Percentiles rank a stretch among this genome's conserved stretches.
Evolutionary conservation across 2,113 vertebrate species (phyloP).

Genomic region (Anolis sagrei): DNA sequence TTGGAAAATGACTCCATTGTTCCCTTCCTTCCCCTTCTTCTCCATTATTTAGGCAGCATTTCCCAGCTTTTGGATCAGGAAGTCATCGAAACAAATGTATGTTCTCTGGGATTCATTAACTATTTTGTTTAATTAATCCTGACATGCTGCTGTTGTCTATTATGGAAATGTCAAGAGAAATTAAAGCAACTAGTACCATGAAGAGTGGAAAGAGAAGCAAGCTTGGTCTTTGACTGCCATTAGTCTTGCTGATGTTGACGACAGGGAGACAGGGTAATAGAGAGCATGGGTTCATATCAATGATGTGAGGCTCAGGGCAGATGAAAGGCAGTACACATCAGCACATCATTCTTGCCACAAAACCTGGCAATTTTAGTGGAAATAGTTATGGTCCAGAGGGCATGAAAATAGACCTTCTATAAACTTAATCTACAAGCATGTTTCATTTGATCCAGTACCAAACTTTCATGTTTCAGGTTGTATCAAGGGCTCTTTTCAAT

Average conservation of each 20-base stretch:
- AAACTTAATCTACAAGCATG: too few relatives aligned
- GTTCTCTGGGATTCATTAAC: constrained; percentile 56
- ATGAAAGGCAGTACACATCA: too few relatives aligned
- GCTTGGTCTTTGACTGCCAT: constrained; percentile 3
- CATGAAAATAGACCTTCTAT: too few relatives aligned
- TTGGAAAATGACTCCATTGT: accelerated
- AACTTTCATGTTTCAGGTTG: background rate
- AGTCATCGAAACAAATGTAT: constrained; percentile 54
- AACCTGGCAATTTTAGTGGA: too few relatives aligned
- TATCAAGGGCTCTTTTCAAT: background rate
- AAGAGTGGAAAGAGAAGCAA: constrained; percentile 34
- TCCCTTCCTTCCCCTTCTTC: constrained; percentile 15
- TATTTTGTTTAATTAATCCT: constrained; percentile 63
- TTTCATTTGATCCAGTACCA: background rate
- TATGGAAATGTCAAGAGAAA: constrained; percentile 61
- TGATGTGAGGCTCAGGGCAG: background rate
- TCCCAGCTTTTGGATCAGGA: constrained; percentile 49
- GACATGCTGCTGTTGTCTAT: constrained; percentile 62
- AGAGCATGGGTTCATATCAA: background rate
- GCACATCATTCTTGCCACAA: background rate
- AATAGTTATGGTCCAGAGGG: too few relatives aligned
- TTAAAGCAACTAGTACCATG: constrained; percentile 58
- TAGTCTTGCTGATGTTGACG: background rate
- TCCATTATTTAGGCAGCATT: constrained; percentile 9
- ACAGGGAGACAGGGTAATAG: background rate